Evolutionary conservation across 2,888 invertebrate genomes (phyloP).

Genomic region (Empis livida): DNA sequence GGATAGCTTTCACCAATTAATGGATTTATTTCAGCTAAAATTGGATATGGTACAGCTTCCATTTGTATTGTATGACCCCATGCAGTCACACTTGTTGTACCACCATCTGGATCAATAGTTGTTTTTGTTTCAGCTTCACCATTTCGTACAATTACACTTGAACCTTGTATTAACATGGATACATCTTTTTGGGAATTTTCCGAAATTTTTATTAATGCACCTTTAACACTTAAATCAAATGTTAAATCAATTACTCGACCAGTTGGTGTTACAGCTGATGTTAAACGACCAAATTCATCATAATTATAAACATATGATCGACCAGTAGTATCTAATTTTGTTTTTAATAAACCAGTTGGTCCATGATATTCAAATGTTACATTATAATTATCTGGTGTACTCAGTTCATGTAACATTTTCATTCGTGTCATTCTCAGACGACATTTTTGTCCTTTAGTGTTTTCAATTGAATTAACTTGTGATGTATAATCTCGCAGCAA

Average conservation of each 20-base stretch:
- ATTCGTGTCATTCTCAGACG: conserved; percentile 82
- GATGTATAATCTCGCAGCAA: conserved; percentile 70
- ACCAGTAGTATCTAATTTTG: conserved; percentile 79
- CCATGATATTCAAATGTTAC: conserved; percentile 89
- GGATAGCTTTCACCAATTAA: conserved; percentile 83
- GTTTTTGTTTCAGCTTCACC: conserved; percentile 75
- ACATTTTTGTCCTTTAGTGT: conserved; percentile 86
- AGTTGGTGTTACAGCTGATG: conserved; percentile 88
- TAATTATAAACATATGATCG: conserved; percentile 88
- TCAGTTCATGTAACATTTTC: conserved; percentile 79
- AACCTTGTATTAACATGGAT: conserved; percentile 76
- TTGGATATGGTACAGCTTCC: conserved; percentile 81
- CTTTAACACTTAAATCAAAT: conserved; percentile 82
- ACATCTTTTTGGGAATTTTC: conserved; percentile 73
- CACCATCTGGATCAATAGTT: conserved; percentile 67
- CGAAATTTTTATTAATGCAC: conserved; percentile 73
- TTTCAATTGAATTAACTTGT: conserved; percentile 87
- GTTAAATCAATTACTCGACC: conserved; percentile 79
- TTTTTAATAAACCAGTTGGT: conserved; percentile 75
- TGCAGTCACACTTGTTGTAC: conserved; percentile 65
- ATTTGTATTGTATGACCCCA: conserved; percentile 83
- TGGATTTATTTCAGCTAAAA: conserved; percentile 78
- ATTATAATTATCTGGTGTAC: conserved; percentile 87
- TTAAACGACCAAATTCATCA: conserved; percentile 85
- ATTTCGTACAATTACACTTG: conserved; percentile 67